Base-by-base conservation (phyloP, 2,113 vertebrate species). In the Odontophorus gujanensis region DNA sequence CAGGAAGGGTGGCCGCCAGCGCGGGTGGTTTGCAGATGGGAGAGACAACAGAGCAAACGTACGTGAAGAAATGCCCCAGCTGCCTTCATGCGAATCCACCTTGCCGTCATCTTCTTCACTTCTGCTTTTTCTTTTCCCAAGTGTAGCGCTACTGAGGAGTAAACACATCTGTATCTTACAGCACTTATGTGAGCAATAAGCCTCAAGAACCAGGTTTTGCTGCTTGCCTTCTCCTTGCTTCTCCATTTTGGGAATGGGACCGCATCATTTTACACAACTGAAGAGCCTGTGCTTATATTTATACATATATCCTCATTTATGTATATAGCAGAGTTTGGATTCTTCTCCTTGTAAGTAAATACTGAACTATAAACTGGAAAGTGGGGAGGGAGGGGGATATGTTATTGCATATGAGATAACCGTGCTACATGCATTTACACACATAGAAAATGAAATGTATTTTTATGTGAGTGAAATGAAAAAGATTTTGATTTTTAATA, bases 401-500 rank as follows among this genome's bases (percentile, higher is more conserved):
- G 78, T 93, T 91, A 58, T 78, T 89, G 81, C 85, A 4, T 95
- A 89, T 26, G 34, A 61, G 30, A 16, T 92, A 83, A 76, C 45
- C 85, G 71, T 59, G 79, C 61, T 83, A 32, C 25, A 2, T 93
- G 77, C 89, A 61, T 93, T 81, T 92, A 24, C 78, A 51, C 86
- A 26, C 88, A 42, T 62, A 62, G 76, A 81, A 84, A 25, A 78
- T 66, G 36, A 78, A 61, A 83, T 84, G 15, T 94, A 77, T 38
- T 38, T 43, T 96, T 77, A 43, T 45, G 13, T 43, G 34, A 94
- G 40, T 83, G n/a, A 89, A 69, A 53, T 3, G 21, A 92, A 75
- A 92, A 93, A 50, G 55, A 47, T 86, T 94, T 91, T 77, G 36
- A 69, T 61, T 85, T 96, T 81, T 51, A 76, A 68, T 95, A 93